Evolutionary conservation across 2,113 vertebrate genomes (phyloP).

Genomic region (Melanerpes aurifrons): DNA sequence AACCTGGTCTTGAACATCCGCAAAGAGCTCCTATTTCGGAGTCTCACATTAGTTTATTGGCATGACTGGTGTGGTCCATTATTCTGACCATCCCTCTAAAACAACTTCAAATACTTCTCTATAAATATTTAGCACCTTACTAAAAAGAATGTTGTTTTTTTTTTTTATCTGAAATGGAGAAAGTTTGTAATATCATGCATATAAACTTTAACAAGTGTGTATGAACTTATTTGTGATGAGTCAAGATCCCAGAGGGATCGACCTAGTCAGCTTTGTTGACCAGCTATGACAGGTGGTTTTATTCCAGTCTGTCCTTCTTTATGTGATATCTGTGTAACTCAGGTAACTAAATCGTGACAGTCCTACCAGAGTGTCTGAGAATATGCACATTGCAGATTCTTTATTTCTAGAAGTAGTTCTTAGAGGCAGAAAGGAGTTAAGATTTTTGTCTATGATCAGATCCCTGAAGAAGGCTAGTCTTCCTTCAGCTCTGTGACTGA

Average conservation of each 20-base stretch:
- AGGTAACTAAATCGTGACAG: not conserved
- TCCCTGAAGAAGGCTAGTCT: not conserved
- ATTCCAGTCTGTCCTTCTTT: not conserved
- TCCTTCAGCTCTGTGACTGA: not conserved
- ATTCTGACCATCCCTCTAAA: not conserved
- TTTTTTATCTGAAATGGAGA: not conserved
- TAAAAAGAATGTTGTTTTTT: not conserved
- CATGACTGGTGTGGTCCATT: not conserved
- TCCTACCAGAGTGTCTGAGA: not conserved
- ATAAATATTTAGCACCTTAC: not conserved
- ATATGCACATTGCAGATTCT: not conserved
- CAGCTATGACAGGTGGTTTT: not conserved
- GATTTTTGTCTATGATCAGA: not conserved
- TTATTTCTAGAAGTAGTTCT: not conserved
- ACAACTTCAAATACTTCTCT: not conserved
- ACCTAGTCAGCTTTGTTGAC: not conserved
- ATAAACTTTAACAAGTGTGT: fast-evolving
- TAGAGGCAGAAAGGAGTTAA: not conserved
- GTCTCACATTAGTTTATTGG: not conserved
- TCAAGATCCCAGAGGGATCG: not conserved
- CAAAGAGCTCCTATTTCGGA: too few relatives aligned
- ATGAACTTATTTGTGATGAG: not conserved
- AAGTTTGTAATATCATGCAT: not conserved
- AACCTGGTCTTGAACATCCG: too few relatives aligned
- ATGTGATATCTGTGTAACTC: not conserved